phyloP scores from a whole-genome alignment of 2,113 vertebrate species.

The Verasper variegatus region DNA sequence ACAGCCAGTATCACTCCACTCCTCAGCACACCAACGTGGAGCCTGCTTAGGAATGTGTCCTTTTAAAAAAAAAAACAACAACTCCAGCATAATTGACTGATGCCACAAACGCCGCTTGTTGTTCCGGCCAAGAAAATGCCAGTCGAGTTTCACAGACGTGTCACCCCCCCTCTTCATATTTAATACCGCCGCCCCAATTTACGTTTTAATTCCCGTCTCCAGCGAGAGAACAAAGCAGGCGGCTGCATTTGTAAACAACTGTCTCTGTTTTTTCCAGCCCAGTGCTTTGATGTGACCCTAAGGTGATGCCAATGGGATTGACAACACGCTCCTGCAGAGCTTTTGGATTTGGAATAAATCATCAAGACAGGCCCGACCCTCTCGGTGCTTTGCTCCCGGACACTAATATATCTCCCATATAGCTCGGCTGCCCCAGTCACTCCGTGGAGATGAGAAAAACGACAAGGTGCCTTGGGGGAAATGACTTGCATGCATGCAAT shows the following conservation, averaged over 20 bases:
- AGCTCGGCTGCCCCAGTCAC: slow-evolving; percentile 63
- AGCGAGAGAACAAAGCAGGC: slow-evolving; percentile 55
- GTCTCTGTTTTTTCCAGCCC: slow-evolving; percentile 66
- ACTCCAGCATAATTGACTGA: slow-evolving; percentile 11
- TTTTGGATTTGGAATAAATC: slow-evolving; percentile 78
- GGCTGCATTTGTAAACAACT: slow-evolving; percentile 77
- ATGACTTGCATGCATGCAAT: slow-evolving; percentile 74
- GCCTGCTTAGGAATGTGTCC: not conserved
- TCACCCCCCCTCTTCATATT: slow-evolving; percentile 48
- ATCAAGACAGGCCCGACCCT: slow-evolving; percentile 71
- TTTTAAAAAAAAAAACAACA: too few relatives aligned
- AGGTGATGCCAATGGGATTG: slow-evolving; percentile 77
- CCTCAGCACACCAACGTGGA: not conserved
- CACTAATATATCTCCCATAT: slow-evolving; percentile 78
- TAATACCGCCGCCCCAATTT: slow-evolving; percentile 58
- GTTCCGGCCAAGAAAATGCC: slow-evolving; percentile 22
- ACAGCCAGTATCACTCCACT: not conserved
- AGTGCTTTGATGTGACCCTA: slow-evolving; percentile 74
- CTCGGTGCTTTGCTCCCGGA: slow-evolving; percentile 70
- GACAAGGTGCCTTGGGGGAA: slow-evolving; percentile 71
- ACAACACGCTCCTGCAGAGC: slow-evolving; percentile 71
- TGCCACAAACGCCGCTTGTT: slow-evolving; percentile 15
- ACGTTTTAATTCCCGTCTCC: slow-evolving; percentile 68
- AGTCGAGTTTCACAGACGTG: slow-evolving; percentile 25
- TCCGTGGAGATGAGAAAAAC: slow-evolving; percentile 68